These are phyloP conservation scores for Drosophila rufa DNA, from an alignment of 1,140 invertebrate genomes.

Conservation along the genomic window DNA sequence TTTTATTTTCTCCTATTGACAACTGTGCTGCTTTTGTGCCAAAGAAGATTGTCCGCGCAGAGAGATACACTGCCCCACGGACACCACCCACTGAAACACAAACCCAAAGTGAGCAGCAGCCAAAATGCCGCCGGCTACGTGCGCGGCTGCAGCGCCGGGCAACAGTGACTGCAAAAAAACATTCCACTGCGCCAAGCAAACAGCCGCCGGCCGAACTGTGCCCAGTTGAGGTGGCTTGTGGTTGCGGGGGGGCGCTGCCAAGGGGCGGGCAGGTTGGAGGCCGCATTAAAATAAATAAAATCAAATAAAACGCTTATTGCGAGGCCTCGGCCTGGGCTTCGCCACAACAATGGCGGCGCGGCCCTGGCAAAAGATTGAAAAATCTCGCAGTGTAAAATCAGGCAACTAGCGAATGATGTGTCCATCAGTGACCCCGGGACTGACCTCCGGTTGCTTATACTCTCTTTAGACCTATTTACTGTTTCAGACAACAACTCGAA, in stretches of 20 bases:
- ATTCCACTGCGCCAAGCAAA: constrained; percentile 57
- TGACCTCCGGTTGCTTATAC: neutral
- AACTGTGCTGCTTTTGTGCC: constrained; percentile 44
- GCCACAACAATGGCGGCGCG: neutral
- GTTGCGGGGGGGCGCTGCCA: neutral
- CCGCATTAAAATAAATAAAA: constrained; percentile 66
- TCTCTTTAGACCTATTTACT: no score
- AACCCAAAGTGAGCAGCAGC: constrained; percentile 48
- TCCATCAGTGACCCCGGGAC: neutral
- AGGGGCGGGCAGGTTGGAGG: neutral
- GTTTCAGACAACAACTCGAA: no score
- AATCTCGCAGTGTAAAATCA: constrained; percentile 20
- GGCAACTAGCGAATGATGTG: constrained; percentile 8
- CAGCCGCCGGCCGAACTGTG: constrained; percentile 34
- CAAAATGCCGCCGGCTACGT: constrained; percentile 50
- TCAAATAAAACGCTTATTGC: constrained; percentile 59
- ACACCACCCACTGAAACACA: constrained; percentile 16
- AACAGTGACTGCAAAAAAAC: constrained; percentile 53
- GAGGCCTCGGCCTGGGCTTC: constrained; percentile 6
- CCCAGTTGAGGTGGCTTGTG: neutral
- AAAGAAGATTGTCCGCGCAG: constrained; percentile 7
- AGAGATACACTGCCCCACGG: constrained; percentile 2
- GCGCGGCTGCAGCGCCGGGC: constrained; percentile 29
- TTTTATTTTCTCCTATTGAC: constrained; percentile 36
- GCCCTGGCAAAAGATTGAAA: neutral